A percentile compares a stretch with the other conserved stretches of the same genome.
These are phyloP conservation scores for Eurytoma californica DNA, from an alignment of 2,888 invertebrate species.

Conservation along the genomic window DNA sequence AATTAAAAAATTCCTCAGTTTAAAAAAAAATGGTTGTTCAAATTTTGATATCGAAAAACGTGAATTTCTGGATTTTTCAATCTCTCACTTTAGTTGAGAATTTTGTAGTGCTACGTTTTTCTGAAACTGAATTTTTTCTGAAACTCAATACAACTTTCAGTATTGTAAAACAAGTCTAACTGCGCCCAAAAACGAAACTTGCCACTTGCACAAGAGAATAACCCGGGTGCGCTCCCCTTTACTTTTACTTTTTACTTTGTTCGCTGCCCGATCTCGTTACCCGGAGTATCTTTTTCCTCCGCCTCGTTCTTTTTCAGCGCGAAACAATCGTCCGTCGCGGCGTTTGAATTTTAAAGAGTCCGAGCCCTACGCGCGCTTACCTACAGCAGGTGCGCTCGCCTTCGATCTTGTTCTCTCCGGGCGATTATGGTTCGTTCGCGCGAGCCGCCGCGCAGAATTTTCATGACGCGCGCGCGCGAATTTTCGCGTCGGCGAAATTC, in stretches of 20 bases:
- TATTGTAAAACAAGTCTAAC: too few relatives aligned
- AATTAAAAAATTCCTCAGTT: too few relatives aligned
- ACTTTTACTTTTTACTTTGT: too few relatives aligned
- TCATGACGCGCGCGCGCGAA: conserved; percentile 28
- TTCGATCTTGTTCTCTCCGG: conserved; percentile 41
- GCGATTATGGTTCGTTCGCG: conserved; percentile 6
- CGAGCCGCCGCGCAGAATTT: conserved; percentile 40
- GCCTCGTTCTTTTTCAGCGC: conserved; percentile 11
- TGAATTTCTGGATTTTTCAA: too few relatives aligned
- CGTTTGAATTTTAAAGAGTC: conserved; percentile 40
- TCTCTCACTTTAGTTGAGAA: too few relatives aligned
- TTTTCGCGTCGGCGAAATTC: too few relatives aligned
- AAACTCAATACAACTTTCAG: too few relatives aligned
- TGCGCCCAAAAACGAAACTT: neutral
- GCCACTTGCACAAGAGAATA: neutral
- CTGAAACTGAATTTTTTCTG: too few relatives aligned
- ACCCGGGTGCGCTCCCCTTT: neutral
- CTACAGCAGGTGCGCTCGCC: neutral
- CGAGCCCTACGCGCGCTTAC: neutral
- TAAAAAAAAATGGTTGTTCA: too few relatives aligned
- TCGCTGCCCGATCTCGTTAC: too few relatives aligned
- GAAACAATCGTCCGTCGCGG: conserved; percentile 31
- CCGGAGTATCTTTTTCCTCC: neutral
- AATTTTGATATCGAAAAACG: too few relatives aligned
- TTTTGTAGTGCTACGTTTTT: too few relatives aligned